Conservation (phyloP, 2,888 invertebrate genomes). For the Desoria tigrina region DNA sequence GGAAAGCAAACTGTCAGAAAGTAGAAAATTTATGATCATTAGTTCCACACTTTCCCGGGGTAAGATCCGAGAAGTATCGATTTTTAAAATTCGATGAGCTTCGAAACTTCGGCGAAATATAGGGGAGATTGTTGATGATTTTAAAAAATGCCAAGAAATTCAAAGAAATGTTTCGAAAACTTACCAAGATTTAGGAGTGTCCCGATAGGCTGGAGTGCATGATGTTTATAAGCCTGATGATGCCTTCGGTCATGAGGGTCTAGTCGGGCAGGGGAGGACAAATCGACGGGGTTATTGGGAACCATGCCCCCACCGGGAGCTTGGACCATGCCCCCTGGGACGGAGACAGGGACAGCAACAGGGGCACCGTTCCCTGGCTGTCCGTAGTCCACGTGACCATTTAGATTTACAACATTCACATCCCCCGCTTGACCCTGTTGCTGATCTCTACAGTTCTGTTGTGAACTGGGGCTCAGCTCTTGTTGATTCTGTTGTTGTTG, state of each 20-base stretch:
- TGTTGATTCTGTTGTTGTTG: slow-evolving; percentile 42
- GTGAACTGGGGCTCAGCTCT: slow-evolving; percentile 46
- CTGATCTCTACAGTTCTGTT: slow-evolving; percentile 7
- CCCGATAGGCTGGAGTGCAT: slow-evolving; percentile 52
- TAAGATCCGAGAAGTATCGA: too few species aligned
- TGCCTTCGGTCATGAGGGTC: slow-evolving; percentile 48
- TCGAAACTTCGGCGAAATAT: too few species aligned
- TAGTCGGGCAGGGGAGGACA: slow-evolving; percentile 48
- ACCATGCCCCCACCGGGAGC: slow-evolving; percentile 43
- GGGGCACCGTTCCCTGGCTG: slow-evolving; percentile 33
- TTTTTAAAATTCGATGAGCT: too few species aligned
- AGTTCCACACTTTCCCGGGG: too few species aligned
- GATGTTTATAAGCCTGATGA: slow-evolving; percentile 35
- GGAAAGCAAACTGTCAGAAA: too few species aligned
- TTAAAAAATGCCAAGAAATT: too few species aligned
- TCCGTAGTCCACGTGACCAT: slow-evolving; percentile 51
- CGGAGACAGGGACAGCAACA: slow-evolving; percentile 47
- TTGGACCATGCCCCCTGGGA: slow-evolving; percentile 37
- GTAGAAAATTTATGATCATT: too few species aligned
- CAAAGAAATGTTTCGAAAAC: too few species aligned
- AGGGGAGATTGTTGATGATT: not conserved
- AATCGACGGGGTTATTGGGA: slow-evolving; percentile 51
- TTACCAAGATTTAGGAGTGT: slow-evolving; percentile 53
- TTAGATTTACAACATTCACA: slow-evolving; percentile 26
- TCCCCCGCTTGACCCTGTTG: not conserved